phyloP scores from a whole-genome alignment of 1,140 invertebrate species.

The Tetramorium alpestre region DNA sequence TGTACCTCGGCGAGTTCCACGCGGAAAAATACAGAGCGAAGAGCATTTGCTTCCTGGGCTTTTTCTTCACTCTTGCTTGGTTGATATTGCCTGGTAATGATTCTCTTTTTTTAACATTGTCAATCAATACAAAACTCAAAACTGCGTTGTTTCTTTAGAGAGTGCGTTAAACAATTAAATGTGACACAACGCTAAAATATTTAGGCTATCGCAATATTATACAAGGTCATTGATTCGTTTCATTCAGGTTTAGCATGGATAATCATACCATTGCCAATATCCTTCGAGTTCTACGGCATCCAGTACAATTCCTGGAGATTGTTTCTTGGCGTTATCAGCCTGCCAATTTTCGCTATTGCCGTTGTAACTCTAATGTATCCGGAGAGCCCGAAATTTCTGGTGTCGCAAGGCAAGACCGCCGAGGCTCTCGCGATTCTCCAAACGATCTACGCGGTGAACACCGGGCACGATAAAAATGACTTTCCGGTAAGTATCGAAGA shows the following conservation, averaged over 20 bases:
- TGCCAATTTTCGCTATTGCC: conserved; percentile 86
- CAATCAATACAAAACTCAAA: neutral
- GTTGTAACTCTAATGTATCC: conserved; percentile 86
- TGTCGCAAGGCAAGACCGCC: conserved; percentile 87
- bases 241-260: conserved; percentile 88
- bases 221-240: conserved; percentile 9
- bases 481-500: conserved; percentile 76
- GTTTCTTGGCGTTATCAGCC: conserved; percentile 86
- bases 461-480: conserved; percentile 79
- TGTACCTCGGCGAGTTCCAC: conserved; percentile 88
- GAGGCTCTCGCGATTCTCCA: conserved; percentile 88
- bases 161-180: neutral
- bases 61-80: conserved; percentile 88
- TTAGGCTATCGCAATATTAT: neutral
- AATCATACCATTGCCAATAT: conserved; percentile 87
- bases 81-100: conserved; percentile 87
- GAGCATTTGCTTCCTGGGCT: conserved; percentile 87
- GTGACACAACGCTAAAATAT: neutral
- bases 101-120: neutral
- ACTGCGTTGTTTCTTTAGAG: neutral
- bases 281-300: conserved; percentile 82
- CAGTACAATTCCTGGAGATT: conserved; percentile 89
- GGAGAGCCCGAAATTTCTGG: conserved; percentile 92
- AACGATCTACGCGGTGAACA: conserved; percentile 88
- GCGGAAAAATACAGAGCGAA: conserved; percentile 86